Percentiles rank a stretch among this genome's conserved stretches.
phyloP scores from a whole-genome alignment of 2,797 vertebrate genomes.

The Luscinia luscinia region DNA sequence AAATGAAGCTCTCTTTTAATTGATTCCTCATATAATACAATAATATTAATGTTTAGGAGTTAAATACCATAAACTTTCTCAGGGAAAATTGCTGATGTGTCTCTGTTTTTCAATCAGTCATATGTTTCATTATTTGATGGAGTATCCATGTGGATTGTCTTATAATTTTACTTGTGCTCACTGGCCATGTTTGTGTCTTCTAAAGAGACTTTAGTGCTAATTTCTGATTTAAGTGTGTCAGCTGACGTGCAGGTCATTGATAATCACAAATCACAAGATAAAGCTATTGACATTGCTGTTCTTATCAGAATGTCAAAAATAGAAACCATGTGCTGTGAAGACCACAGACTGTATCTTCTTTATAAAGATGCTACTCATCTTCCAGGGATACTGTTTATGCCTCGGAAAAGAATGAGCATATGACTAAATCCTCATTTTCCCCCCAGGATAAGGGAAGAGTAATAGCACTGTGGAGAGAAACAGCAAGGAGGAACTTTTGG shows the following conservation, averaged over 20 bases:
- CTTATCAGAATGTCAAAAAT: constrained; percentile 60
- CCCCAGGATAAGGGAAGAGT: constrained; percentile 33
- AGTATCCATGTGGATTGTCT: constrained; percentile 64
- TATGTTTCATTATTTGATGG: constrained; percentile 74
- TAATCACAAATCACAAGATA: constrained; percentile 46
- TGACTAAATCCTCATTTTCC: constrained; percentile 7
- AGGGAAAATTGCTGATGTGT: constrained; percentile 72
- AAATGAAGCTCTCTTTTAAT: constrained; percentile 73
- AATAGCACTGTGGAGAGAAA: not conserved
- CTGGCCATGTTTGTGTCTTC: constrained; percentile 49
- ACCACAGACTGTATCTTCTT: constrained; percentile 39
- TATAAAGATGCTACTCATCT: constrained; percentile 37
- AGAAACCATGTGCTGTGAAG: constrained; percentile 36
- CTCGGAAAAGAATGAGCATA: constrained; percentile 29
- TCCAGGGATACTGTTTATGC: constrained; percentile 35
- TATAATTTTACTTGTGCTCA: constrained; percentile 44
- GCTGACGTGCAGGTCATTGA: constrained; percentile 61
- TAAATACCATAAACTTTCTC: constrained; percentile 75
- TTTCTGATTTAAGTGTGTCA: constrained; percentile 67
- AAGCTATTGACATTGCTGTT: constrained; percentile 20
- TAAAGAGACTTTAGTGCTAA: constrained; percentile 44
- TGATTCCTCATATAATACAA: constrained; percentile 68
- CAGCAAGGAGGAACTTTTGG: constrained; percentile 13
- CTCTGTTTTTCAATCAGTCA: constrained; percentile 71
- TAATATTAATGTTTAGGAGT: constrained; percentile 80